Evolutionary conservation across 2,113 vertebrate species (phyloP).

Genomic region (Myocastor coypus): DNA sequence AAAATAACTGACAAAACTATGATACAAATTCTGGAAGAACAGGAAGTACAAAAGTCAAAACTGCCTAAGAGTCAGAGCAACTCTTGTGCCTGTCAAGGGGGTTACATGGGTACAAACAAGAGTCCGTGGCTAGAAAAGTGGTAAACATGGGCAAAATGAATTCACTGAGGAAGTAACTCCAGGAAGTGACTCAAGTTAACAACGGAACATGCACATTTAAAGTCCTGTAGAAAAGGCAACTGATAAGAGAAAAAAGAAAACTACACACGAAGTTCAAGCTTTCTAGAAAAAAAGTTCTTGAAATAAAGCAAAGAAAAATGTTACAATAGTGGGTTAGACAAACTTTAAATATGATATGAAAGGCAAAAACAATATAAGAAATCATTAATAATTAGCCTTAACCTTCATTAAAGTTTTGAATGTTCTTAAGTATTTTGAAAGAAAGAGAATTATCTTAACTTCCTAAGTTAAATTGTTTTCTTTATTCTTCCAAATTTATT

Average conservation of each 20-base stretch:
- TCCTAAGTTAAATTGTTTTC: background rate
- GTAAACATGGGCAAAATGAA: background rate
- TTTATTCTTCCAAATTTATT: background rate
- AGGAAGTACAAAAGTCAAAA: no score
- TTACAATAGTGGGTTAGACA: background rate
- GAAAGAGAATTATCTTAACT: background rate
- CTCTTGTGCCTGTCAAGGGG: background rate
- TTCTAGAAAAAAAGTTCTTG: background rate
- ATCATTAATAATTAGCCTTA: background rate
- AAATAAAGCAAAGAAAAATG: background rate
- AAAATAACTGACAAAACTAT: background rate
- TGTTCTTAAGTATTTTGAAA: background rate
- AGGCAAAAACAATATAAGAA: background rate
- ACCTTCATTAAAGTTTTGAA: background rate
- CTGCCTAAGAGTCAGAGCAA: background rate
- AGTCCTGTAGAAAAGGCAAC: background rate
- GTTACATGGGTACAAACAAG: rapidly evolving
- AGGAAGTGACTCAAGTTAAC: background rate
- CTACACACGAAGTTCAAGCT: background rate
- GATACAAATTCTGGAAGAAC: no score
- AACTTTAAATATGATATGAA: background rate
- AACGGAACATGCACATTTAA: background rate
- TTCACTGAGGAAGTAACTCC: background rate
- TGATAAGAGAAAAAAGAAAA: background rate
- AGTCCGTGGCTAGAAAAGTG: background rate